Base-by-base conservation (phyloP, 2,113 vertebrate genomes). In the Perca schrenkii region DNA sequence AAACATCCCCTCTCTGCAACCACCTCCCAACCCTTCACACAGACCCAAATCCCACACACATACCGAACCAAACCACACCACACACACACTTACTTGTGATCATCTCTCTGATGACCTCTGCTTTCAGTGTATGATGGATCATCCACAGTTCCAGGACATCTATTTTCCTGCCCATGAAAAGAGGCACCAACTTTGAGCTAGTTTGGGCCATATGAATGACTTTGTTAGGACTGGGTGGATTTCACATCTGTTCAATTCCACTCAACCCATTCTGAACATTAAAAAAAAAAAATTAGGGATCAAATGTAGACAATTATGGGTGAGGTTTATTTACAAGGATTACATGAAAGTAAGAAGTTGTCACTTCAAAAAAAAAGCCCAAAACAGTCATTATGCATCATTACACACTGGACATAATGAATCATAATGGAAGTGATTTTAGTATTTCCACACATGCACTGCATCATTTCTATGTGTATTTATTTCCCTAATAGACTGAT, bases 71-170 rank as follows among this genome's bases (percentile, higher is more conserved):
- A 64, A 79, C 69, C 54, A 71, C 70, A 82, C 40, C 66, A 50
- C 57, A 81, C 62, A 87, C 83, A 89, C 71, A 85, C 68, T 77
- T 68, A 77, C 57, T 84, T 80, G 60, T 83, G 85, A 92, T 93
- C 85, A 83, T 86, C 85, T 84, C 86, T 88, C 79, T 84, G 76
- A 89, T 92, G 90, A 91, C 92, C 85, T 90, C 85, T 89, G 74
- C 91, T 90, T 94, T 93, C 83, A 88, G 67, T 65, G 31, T 67
- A 88, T 90, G 88, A 94, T 94, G 85, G 91, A 91, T 91, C 86
- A 83, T 90, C 88, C 56, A 47, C 74, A 80, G 50, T 71, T 88
- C 61, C 85, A 82, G 87, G 80, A 66, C 89, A 92, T 92, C 80
- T 78, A 90, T 92, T 90, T 93, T 87, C 82, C 89, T 87, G 83